Conservation (phyloP, 2,888 invertebrate genomes). For the Oscheius sp. region DNA sequence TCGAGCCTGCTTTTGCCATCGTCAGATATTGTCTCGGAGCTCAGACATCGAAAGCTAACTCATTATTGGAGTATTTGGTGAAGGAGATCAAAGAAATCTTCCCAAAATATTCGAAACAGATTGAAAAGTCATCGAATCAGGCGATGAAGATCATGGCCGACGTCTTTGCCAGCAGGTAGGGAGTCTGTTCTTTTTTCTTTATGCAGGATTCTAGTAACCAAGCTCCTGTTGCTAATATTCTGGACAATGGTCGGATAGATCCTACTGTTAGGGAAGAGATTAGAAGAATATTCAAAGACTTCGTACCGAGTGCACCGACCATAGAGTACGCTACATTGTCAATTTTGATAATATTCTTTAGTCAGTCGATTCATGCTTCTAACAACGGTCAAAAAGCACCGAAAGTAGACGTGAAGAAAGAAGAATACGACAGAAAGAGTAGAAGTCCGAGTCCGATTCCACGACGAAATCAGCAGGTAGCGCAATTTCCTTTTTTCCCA, state of each 20-base stretch:
- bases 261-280: constrained; percentile 40
- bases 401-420: constrained; percentile 6
- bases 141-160: constrained; percentile 26
- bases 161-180: constrained; percentile 11
- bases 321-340: constrained; percentile 3
- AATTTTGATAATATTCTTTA: too few relatives aligned
- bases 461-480: neutral
- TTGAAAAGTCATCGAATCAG: neutral
- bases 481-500: neutral
- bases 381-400: neutral
- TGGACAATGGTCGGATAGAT: constrained; percentile 52
- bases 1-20: constrained; percentile 26
- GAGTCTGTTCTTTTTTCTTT: neutral
- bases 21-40: constrained; percentile 19
- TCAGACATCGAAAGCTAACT: constrained; percentile 33
- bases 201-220: neutral
- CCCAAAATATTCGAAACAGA: neutral
- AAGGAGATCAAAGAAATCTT: constrained; percentile 29
- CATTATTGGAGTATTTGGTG: constrained; percentile 41
- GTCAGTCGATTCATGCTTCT: neutral
- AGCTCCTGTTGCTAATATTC: constrained; percentile 20
- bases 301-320: constrained; percentile 29
- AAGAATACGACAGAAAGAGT: neutral
- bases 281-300: constrained; percentile 43
- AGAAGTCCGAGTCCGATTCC: neutral